A percentile compares a stretch with the other conserved stretches of the same genome.
Conservation (phyloP, 2,113 vertebrate species). For the Channa maculata region DNA sequence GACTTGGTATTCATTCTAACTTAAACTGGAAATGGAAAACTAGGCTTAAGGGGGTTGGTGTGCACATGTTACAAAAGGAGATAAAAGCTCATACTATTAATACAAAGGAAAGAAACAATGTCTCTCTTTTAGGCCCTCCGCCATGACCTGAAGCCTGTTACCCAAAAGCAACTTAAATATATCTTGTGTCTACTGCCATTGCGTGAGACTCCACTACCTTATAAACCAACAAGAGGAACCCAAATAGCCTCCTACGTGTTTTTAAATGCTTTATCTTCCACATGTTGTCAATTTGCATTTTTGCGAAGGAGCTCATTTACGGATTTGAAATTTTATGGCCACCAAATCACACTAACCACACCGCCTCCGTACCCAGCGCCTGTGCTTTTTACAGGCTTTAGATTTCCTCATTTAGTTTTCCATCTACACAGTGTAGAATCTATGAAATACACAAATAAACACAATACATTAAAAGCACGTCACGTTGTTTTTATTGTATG, state of each 20-base stretch:
- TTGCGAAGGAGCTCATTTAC: constrained; percentile 80
- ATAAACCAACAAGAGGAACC: constrained; percentile 67
- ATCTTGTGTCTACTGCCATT: constrained; percentile 40
- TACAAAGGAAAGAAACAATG: neutral
- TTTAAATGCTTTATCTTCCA: constrained; percentile 81
- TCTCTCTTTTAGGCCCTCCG: constrained; percentile 1
- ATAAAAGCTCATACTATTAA: constrained; percentile 5
- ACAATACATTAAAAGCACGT: neutral
- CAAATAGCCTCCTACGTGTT: constrained; percentile 74
- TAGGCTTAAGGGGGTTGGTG: neutral
- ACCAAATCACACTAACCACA: constrained; percentile 75
- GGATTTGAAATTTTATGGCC: constrained; percentile 77
- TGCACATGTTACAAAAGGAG: neutral
- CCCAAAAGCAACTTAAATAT: constrained; percentile 43
- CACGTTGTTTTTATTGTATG: neutral
- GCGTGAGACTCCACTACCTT: constrained; percentile 71
- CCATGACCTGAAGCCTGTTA: constrained; percentile 16
- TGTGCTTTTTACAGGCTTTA: constrained; percentile 60
- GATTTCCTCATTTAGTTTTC: constrained; percentile 66
- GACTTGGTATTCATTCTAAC: constrained; percentile 39
- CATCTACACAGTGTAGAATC: constrained; percentile 36
- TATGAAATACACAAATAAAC: constrained; percentile 34
- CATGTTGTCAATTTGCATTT: constrained; percentile 83
- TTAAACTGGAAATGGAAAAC: constrained; percentile 22
- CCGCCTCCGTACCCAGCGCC: constrained; percentile 54